Conservation (phyloP, 2,797 vertebrate genomes). For the Melanotaenia pygmaea region DNA sequence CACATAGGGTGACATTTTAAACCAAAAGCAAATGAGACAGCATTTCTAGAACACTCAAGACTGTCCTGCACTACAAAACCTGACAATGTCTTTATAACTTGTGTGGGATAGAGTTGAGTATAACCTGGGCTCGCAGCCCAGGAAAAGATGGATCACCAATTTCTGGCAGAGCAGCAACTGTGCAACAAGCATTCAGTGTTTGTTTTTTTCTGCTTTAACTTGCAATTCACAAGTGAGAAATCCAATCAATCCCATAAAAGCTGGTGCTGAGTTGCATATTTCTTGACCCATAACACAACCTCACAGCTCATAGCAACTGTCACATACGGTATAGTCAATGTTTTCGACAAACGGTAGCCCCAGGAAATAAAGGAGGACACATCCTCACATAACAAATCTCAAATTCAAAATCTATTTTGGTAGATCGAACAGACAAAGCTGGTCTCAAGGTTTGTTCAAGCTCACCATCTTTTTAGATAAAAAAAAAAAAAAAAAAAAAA, state of each 20-base stretch:
- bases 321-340: conserved; percentile 12
- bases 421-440: neutral
- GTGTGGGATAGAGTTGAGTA: conserved; percentile 57
- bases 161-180: conserved; percentile 64
- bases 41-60: conserved; percentile 55
- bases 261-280: conserved; percentile 46
- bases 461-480: neutral
- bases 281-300: conserved; percentile 23
- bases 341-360: conserved; percentile 15
- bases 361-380: conserved; percentile 1
- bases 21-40: conserved; percentile 55
- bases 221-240: conserved; percentile 54
- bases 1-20: conserved; percentile 29
- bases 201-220: conserved; percentile 53
- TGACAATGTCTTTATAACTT: conserved; percentile 70
- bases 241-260: conserved; percentile 58
- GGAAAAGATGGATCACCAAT: conserved; percentile 75
- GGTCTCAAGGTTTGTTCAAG: neutral
- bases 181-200: conserved; percentile 66
- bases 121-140: conserved; percentile 73
- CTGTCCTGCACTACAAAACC: conserved; percentile 58
- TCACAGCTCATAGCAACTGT: conserved; percentile 29
- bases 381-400: conserved; percentile 2
- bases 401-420: conserved; percentile 5
- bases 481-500: too few relatives aligned